phyloP scores from a whole-genome alignment of 1,140 invertebrate species.

The Aphaenogaster rudis region DNA sequence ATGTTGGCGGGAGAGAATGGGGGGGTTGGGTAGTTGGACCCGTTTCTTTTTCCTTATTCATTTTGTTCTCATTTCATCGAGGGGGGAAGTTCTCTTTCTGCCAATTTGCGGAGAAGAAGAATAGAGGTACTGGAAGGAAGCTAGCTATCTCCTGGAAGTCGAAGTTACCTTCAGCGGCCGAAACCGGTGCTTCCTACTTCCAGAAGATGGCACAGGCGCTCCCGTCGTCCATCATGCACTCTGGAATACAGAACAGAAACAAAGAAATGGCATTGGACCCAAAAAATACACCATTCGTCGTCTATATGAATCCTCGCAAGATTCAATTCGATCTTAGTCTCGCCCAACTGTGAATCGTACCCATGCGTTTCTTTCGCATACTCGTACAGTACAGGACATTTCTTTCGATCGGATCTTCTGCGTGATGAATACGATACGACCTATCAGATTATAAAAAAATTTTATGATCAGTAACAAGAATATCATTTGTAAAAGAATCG shows the following conservation, averaged over 20 bases:
- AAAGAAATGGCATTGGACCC: constrained; percentile 84
- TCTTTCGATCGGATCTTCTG: constrained; percentile 67
- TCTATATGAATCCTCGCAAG: constrained; percentile 67
- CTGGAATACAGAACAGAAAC: constrained; percentile 89
- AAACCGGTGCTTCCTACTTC: constrained; percentile 89
- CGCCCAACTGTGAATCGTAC: constrained; percentile 54
- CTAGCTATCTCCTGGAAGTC: constrained; percentile 89
- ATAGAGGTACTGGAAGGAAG: constrained; percentile 83
- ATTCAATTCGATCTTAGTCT: constrained; percentile 50
- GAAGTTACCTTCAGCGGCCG: constrained; percentile 88
- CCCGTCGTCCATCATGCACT: constrained; percentile 89
- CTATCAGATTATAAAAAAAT: constrained; percentile 53
- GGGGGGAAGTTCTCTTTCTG: constrained; percentile 70
- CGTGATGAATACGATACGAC: constrained; percentile 49
- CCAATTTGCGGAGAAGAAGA: constrained; percentile 80
- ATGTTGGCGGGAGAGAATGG: constrained; percentile 75
- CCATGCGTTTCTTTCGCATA: constrained; percentile 59
- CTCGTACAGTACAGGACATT: constrained; percentile 77
- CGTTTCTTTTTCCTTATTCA: constrained; percentile 68
- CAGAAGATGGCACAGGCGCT: constrained; percentile 89
- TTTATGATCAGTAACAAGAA: constrained; percentile 44
- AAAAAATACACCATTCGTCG: constrained; percentile 70
- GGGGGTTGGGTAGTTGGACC: constrained; percentile 42
- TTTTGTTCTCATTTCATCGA: constrained; percentile 75
- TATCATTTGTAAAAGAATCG: not conserved